phyloP scores from a whole-genome alignment of 35 echinoderm and acorn worm species.

The Apostichopus californicus region DNA sequence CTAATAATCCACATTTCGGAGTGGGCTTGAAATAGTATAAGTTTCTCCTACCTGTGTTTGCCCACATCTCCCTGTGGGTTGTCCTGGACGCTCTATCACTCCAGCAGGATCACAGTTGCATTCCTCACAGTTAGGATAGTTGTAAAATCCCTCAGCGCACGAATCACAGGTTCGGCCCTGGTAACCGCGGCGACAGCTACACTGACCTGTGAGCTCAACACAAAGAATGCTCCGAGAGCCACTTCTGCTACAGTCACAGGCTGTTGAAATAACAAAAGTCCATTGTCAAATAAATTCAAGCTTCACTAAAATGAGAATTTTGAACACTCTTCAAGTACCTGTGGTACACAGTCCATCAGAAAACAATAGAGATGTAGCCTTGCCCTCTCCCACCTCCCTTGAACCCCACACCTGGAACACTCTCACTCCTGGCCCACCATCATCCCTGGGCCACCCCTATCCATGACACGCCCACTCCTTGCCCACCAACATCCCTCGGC shows the following conservation, averaged over 20 bases:
- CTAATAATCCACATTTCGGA: background rate
- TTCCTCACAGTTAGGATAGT: constrained; percentile 84
- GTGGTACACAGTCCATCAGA: no score
- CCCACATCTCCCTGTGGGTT: constrained; percentile 90
- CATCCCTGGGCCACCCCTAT: no score
- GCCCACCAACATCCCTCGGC: no score
- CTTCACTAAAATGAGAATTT: no score
- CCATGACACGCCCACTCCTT: no score
- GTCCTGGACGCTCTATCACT: constrained; percentile 80
- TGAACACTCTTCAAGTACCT: no score
- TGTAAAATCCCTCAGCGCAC: constrained; percentile 85
- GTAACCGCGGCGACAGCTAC: constrained; percentile 77
- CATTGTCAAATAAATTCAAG: no score
- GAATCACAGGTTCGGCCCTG: constrained; percentile 70
- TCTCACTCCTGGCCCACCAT: no score
- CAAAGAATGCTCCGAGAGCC: constrained; percentile 75
- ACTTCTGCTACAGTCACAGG: constrained; percentile 70
- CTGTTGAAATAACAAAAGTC: constrained; percentile 25
- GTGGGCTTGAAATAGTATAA: background rate
- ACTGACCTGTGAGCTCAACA: constrained; percentile 84
- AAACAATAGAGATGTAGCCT: background rate
- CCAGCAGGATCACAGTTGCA: constrained; percentile 94
- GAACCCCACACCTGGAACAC: no score
- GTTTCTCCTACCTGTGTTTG: constrained; percentile 68
- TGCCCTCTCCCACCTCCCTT: no score